A percentile compares a stretch with the other conserved stretches of the same genome.
Conservation (phyloP, 2,113 vertebrate genomes). For the Anguilla rostrata region DNA sequence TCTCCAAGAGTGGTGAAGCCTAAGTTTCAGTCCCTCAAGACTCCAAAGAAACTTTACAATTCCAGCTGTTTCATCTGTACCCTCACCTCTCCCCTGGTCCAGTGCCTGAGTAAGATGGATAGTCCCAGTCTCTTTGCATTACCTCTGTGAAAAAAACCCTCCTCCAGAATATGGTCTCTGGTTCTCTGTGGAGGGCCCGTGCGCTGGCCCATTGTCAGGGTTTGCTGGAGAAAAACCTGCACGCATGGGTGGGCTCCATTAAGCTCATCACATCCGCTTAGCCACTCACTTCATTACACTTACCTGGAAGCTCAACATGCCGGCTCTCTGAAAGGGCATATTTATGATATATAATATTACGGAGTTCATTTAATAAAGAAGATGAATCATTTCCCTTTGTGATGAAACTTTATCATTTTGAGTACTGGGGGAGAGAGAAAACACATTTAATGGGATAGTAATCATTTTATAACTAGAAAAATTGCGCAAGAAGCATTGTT, state of each 20-base stretch:
- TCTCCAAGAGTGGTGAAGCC: conserved; percentile 42
- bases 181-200: not conserved
- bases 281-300: conserved; percentile 64
- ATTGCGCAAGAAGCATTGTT: conserved; percentile 45
- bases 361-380: conserved; percentile 58
- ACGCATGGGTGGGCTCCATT: conserved; percentile 65
- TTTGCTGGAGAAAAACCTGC: conserved; percentile 19
- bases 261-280: conserved; percentile 72
- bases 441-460: conserved; percentile 56
- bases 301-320: conserved; percentile 55
- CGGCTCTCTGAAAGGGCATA: conserved; percentile 36
- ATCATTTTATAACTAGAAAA: conserved; percentile 60
- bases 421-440: conserved; percentile 42
- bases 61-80: not conserved
- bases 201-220: not conserved
- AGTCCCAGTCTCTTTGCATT: conserved; percentile 67
- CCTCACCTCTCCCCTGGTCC: conserved; percentile 35
- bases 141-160: conserved; percentile 51
- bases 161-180: not conserved
- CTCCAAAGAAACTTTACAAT: not conserved
- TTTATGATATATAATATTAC: conserved; percentile 48
- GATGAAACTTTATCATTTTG: conserved; percentile 56
- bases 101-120: conserved; percentile 75
- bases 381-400: conserved; percentile 55
- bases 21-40: not conserved